Base-by-base conservation (phyloP, 2,888 invertebrate genomes). In the Archaeoteleia sp. region DNA sequence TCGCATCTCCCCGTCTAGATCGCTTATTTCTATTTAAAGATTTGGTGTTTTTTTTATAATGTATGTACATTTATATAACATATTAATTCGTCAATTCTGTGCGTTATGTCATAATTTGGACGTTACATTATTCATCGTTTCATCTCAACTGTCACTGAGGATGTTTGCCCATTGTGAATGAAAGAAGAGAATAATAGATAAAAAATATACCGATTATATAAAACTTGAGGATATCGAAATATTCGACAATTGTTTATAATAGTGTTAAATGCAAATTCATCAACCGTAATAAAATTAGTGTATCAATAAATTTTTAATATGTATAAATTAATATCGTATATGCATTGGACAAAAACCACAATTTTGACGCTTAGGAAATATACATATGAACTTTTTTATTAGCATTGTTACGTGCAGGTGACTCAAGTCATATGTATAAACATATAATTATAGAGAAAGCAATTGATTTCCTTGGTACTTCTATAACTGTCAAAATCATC, bases 381-480 rank as follows among this genome's bases (percentile, higher is more conserved):
- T 60, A 53, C 60, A 54, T 39, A 17, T 30, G 34, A 37, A 37
- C 42, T 17, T 54, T 66, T 60, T 66, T 60, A 49, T 54, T 32
- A 42, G 58, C 58, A 66, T 58, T 54, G 54, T n/a, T n/a, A n/a
- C n/a, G n/a, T n/a, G n/a, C n/a, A n/a, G n/a, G n/a, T n/a, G n/a
- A n/a, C n/a, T n/a, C n/a, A 48, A 58, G 42, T 40, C 32, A 35
- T 42, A 32, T 13, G 46, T 43, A 40, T 5, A 23, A 60, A 57
- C 53, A 39, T 66, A 48, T 54, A 66, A 66, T 60, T 60, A 39
- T 34, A 60, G 66, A 43, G 54, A 66, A 58, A 60, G 66, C 51
- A 66, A 66, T 60, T 66, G 65, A 54, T 66, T 66, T 66, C 48
- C 58, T 58, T 32, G 29, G 23, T 30, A 23, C 54, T 66, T 48